Conservation (phyloP, 2,797 vertebrate species). For the Dermochelys coriacea region DNA sequence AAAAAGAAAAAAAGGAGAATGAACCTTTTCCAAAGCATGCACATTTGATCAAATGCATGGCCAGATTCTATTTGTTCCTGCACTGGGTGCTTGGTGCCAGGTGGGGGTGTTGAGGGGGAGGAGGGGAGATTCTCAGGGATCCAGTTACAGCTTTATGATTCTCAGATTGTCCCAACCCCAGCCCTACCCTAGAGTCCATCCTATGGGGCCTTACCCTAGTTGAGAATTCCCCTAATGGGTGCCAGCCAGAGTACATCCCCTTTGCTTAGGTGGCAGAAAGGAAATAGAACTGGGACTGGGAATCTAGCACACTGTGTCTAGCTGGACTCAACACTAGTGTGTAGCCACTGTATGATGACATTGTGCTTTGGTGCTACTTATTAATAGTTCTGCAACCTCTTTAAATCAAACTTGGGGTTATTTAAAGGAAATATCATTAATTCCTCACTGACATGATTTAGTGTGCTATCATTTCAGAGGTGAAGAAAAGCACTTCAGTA, state of each 20-base stretch:
- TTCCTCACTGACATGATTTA: background rate
- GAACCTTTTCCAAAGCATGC: background rate
- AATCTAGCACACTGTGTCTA: background rate
- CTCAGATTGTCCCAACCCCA: accelerated
- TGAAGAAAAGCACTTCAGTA: constrained; percentile 23
- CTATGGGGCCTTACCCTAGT: background rate
- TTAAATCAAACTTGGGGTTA: constrained; percentile 10
- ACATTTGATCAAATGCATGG: background rate
- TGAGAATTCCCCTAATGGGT: background rate
- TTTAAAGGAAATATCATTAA: constrained; percentile 21
- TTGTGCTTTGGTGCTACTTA: background rate
- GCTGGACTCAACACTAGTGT: background rate
- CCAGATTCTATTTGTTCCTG: background rate
- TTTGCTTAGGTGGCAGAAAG: background rate
- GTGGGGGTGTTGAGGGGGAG: background rate
- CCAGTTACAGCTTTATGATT: background rate
- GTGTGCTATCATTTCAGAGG: constrained; percentile 15
- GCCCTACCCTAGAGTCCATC: accelerated
- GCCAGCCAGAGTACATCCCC: background rate
- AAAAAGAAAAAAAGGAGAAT: background rate
- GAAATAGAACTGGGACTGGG: accelerated
- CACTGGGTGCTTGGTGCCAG: background rate
- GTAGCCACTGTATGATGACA: background rate
- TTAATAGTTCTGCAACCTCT: background rate
- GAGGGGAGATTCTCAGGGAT: background rate